Evolutionary conservation across 2,113 vertebrate species (phyloP), one percentile per base, ranked within the genome.

Genomic region (Stomatorhinus ivindoensis): DNA sequence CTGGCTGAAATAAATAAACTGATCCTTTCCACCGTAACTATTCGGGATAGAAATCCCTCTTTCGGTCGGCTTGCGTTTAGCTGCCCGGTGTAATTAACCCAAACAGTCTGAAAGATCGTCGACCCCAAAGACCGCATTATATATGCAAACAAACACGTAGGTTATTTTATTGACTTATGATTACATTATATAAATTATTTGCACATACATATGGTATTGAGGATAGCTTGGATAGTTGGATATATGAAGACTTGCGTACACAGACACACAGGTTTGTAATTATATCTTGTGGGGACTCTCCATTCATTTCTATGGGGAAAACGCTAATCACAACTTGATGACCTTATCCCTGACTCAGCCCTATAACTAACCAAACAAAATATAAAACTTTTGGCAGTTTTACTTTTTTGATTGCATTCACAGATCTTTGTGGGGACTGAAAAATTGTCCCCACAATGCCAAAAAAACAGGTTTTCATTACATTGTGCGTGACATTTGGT

Each of bases 21-120:
- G 58, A 53, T 93, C 90, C 91, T 94, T 93, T 92, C 85, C 73
- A 90, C 94, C 87, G 85, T 91, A 91, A 92, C 92, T 89, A 92
- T 83, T 53, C 83, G 88, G 90, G 47, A 90, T 90, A 90, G 89
- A 89, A n/a, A n/a, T 82, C 83, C 87, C 35, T 51, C 87, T 90
- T 88, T 55, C 89, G 88, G 85, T 46, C 88, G 83, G 69, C 55
- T 55, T 39, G 88, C 44, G 86, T 87, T 61, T 83, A 80, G 90
- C 89, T 89, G 47, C 44, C 86, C 8, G 2, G 69, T 87, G 84
- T 84, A 92, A 47, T 50, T 91, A 88, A 88, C 84, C 87, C 2
- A 35, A 87, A 21, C 48, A 27, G 47, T 69, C 31, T 31, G 80
- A 84, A 87, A 87, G 76, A 73, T 42, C 21, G 6, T 11, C 58